phyloP scores from a whole-genome alignment of 2,797 vertebrate genomes.

The Vireo griseus region DNA sequence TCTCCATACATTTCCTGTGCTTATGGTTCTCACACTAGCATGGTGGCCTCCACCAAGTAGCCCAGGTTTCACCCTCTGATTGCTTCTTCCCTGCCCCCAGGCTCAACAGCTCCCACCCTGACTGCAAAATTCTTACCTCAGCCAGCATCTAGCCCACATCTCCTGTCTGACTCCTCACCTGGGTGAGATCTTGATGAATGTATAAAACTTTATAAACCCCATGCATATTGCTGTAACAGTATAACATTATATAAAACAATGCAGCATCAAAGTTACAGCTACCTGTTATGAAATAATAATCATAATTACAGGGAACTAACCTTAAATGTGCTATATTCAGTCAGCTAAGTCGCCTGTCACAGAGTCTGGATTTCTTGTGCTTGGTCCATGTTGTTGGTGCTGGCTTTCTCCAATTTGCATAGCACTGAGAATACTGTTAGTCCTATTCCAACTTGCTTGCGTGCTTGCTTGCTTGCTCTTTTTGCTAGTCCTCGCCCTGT shows the following conservation, averaged over 20 bases:
- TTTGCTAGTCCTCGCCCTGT: not conserved
- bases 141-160: not conserved
- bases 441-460: not conserved
- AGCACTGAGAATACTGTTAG: not conserved
- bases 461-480: not conserved
- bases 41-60: not conserved
- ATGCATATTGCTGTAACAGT: not conserved
- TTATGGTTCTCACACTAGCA: not conserved
- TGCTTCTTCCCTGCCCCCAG: not conserved
- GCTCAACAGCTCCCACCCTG: not conserved
- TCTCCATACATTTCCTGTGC: not conserved
- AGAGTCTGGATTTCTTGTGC: not conserved
- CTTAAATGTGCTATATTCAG: not conserved
- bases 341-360: not conserved
- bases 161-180: accelerated
- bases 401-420: not conserved
- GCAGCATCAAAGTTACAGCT: not conserved
- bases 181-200: not conserved
- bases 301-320: not conserved
- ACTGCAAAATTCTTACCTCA: not conserved
- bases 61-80: not conserved
- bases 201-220: not conserved
- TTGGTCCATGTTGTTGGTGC: not conserved
- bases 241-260: not conserved
- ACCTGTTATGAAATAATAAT: not conserved